These are phyloP conservation scores for Syritta pipiens DNA, from an alignment of 2,888 invertebrate genomes.

Conservation along the genomic window DNA sequence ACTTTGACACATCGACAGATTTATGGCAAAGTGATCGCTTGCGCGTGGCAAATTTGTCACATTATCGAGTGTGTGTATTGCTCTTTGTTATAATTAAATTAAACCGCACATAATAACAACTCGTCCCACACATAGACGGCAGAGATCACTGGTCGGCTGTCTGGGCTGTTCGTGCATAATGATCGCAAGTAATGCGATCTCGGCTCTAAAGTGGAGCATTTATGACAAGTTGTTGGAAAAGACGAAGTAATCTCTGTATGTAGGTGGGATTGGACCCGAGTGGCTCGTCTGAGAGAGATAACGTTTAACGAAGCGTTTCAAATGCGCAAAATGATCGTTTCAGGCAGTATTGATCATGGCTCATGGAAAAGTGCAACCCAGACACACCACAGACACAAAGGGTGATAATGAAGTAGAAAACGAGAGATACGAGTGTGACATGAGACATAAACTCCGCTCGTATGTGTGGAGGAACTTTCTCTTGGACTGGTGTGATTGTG, in stretches of 20 bases:
- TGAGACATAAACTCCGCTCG: conserved; percentile 18
- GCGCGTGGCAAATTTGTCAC: conserved; percentile 45
- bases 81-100: conserved; percentile 21
- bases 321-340: conserved; percentile 33
- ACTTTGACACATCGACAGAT: conserved; percentile 13
- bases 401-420: conserved; percentile 38
- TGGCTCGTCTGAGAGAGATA: conserved; percentile 8
- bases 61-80: conserved; percentile 15
- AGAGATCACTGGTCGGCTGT: conserved; percentile 31
- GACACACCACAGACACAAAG: neutral
- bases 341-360: conserved; percentile 28
- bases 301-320: conserved; percentile 17
- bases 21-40: conserved; percentile 21
- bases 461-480: conserved; percentile 38
- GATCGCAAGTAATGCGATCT: conserved; percentile 48
- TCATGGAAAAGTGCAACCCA: conserved; percentile 23
- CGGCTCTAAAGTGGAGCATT: conserved; percentile 36
- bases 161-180: conserved; percentile 25
- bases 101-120: conserved; percentile 23
- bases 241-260: conserved; percentile 2
- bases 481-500: neutral
- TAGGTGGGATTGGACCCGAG: conserved; percentile 18
- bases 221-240: conserved; percentile 31
- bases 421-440: conserved; percentile 22
- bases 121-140: conserved; percentile 36